Conservation (phyloP, 2,797 vertebrate species). For the Acrossocheilus wenchowensis region DNA sequence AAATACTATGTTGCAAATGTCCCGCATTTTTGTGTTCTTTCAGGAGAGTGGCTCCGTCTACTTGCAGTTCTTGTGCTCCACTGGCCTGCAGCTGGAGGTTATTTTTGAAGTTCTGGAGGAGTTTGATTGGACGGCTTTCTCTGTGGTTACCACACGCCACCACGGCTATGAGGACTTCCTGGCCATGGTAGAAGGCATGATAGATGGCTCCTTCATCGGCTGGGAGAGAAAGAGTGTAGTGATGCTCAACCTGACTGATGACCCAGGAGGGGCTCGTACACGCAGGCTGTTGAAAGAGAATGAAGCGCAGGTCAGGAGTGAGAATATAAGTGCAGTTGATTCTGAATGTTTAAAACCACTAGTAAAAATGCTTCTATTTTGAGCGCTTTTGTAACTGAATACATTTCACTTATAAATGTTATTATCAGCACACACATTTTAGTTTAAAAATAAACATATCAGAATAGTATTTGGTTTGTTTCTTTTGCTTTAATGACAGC, state of each 20-base stretch:
- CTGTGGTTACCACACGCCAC: slow-evolving; percentile 90
- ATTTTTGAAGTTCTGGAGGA: slow-evolving; percentile 97
- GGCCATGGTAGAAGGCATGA: slow-evolving; percentile 92
- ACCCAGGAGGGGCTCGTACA: slow-evolving; percentile 81
- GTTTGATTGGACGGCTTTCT: slow-evolving; percentile 95
- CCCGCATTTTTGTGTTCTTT: neutral
- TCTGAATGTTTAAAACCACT: neutral
- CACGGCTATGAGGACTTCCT: slow-evolving; percentile 93
- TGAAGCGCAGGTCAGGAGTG: slow-evolving; percentile 82
- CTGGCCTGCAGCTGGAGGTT: slow-evolving; percentile 90
- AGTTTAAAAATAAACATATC: neutral
- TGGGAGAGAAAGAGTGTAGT: slow-evolving; percentile 93
- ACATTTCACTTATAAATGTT: neutral
- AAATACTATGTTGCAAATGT: neutral
- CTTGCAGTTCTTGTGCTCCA: slow-evolving; percentile 92
- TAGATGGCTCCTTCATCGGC: slow-evolving; percentile 92
- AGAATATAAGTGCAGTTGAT: neutral
- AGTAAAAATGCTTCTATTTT: neutral
- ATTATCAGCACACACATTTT: neutral
- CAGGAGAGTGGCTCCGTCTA: slow-evolving; percentile 95
- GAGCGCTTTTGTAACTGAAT: neutral
- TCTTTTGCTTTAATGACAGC: slow-evolving; percentile 14
- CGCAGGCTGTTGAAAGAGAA: slow-evolving; percentile 88
- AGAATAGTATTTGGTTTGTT: neutral
- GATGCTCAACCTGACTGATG: slow-evolving; percentile 86